Evolutionary conservation across 2,888 invertebrate species (phyloP).

Genomic region (Idaea aversata): DNA sequence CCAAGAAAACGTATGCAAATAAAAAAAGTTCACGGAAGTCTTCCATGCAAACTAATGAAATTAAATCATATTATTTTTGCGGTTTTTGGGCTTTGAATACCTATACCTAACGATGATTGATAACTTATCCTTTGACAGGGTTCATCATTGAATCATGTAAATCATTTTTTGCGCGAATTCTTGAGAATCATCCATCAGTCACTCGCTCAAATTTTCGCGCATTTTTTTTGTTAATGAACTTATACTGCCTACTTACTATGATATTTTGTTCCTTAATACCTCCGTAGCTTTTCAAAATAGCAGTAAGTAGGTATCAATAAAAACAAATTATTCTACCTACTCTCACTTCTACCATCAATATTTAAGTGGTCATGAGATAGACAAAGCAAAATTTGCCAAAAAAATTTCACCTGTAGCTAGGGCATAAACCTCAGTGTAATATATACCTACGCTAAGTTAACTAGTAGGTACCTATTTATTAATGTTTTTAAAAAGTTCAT

Average conservation of each 20-base stretch:
- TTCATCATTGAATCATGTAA: neutral
- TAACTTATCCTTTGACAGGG: neutral
- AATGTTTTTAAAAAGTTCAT: too few relatives aligned
- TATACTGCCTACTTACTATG: neutral
- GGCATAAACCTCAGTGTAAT: too few relatives aligned
- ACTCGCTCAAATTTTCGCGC: neutral
- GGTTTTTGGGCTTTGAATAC: neutral
- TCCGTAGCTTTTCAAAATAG: too few relatives aligned
- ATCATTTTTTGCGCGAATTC: neutral
- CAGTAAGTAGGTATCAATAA: too few relatives aligned
- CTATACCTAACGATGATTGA: neutral
- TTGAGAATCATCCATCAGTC: neutral
- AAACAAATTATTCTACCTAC: too few relatives aligned
- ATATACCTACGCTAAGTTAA: too few relatives aligned
- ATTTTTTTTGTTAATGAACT: neutral
- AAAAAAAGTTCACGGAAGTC: neutral
- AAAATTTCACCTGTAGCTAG: too few relatives aligned
- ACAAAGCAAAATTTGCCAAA: too few relatives aligned
- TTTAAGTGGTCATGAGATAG: too few relatives aligned
- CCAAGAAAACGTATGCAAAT: neutral
- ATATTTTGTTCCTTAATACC: neutral
- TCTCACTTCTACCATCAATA: too few relatives aligned
- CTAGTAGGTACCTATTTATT: too few relatives aligned
- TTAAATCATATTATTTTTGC: neutral
- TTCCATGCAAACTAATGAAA: neutral